Evolutionary conservation across 2,888 invertebrate species (phyloP), one percentile per base, ranked within the genome.

Genomic region (Endotricha flammealis): DNA sequence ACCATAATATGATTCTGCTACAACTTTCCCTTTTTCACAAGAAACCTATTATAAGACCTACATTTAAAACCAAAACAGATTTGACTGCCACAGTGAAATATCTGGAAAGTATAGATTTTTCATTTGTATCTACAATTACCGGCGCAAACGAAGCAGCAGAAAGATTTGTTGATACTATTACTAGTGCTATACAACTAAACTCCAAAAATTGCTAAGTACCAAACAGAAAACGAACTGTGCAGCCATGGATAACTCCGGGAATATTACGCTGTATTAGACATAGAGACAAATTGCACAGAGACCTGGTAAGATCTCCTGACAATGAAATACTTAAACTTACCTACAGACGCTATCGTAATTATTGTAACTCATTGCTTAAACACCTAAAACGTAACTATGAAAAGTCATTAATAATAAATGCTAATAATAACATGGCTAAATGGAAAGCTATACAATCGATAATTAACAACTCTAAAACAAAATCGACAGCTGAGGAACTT

Each of bases 181-280:
- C 28, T n/a, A 12, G 8, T 3, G 22, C 20, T 20, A 22, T 35
- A 9, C 5, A 10, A 20, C 12, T 7, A 3, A 29, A 35, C 22
- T 13, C 35, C 20, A 29, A 8, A 9, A 5, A 4, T n/a, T 8
- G 12, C n/a, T n/a, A 22, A 11, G 20, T n/a, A 9, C n/a, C 35
- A 5, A n/a, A n/a, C 29, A 35, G 22, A 17, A 35, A 28, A 20
- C n/a, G 33, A 16, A 33, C 17, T 9, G 7, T 30, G 4, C n/a
- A 30, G 17, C 30, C 30, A 14, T 30, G 30, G 30, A n/a, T 30
- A 9, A 30, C 30, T 10, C 13, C 14, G 14, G 30, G 30, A 4
- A 9, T 30, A 14, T 11, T 30, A 7, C 14, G 30, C 9, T 30
- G 30, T 30, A 30, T 30, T 5, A 30, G 30, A 30, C 14, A 30